Conservation (phyloP, 2,113 vertebrate genomes). For the Sakesphorus luctuosus region DNA sequence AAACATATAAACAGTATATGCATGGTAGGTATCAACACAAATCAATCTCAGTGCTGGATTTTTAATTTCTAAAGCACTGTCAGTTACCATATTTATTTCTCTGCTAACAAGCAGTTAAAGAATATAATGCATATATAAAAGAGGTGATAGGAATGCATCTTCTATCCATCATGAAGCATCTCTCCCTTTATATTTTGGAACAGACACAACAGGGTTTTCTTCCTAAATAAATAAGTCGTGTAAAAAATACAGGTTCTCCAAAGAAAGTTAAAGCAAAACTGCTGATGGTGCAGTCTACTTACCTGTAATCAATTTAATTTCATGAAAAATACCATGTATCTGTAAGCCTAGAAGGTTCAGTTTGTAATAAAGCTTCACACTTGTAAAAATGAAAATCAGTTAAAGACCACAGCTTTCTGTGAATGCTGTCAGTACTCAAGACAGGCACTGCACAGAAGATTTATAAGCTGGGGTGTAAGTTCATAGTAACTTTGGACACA, state of each 20-base stretch:
- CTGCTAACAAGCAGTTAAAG: background rate
- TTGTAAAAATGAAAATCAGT: background rate
- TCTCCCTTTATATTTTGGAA: background rate
- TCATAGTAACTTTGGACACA: background rate
- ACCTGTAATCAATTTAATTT: background rate
- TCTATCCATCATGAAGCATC: background rate
- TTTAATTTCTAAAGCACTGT: background rate
- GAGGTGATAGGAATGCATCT: background rate
- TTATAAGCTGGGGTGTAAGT: background rate
- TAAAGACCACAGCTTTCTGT: background rate
- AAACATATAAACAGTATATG: background rate
- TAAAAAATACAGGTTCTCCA: background rate
- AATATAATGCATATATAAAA: background rate
- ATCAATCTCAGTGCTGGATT: background rate
- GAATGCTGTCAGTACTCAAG: background rate
- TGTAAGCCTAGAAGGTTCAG: background rate
- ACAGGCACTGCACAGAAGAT: background rate
- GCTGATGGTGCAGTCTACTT: background rate
- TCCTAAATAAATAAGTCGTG: background rate
- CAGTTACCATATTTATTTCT: background rate
- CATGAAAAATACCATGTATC: background rate
- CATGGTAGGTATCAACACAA: background rate
- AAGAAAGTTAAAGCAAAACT: background rate
- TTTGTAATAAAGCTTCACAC: background rate
- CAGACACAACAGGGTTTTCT: background rate